Evolutionary conservation across 1,140 invertebrate genomes (phyloP).

Genomic region (Drosophila athabasca): DNA sequence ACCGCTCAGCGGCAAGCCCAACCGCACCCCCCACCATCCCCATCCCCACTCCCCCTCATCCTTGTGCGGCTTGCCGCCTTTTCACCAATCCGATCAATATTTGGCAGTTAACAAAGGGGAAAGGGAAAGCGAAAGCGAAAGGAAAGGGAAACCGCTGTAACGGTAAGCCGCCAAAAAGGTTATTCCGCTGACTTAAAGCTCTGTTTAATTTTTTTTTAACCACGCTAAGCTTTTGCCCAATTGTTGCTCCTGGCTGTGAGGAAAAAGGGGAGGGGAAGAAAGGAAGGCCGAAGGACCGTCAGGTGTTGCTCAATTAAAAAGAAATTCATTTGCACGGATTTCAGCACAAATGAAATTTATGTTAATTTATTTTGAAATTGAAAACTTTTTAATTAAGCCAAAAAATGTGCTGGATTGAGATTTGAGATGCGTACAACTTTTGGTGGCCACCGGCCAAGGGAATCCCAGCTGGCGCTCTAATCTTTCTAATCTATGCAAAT

Average conservation of each 20-base stretch:
- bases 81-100: constrained; percentile 70
- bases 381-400: constrained; percentile 78
- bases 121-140: not conserved
- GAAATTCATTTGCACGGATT: constrained; percentile 62
- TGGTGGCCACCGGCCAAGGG: constrained; percentile 5
- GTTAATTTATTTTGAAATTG: constrained; percentile 63
- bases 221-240: constrained; percentile 37
- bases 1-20: not conserved
- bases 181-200: constrained; percentile 31
- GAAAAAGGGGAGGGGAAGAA: not conserved
- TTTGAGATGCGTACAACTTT: constrained; percentile 34
- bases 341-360: constrained; percentile 67
- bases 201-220: constrained; percentile 2
- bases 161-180: constrained; percentile 17
- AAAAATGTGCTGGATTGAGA: constrained; percentile 5
- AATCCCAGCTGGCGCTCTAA: constrained; percentile 23
- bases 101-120: constrained; percentile 51
- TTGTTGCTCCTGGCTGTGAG: constrained; percentile 33
- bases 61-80: constrained; percentile 30
- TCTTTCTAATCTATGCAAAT: constrained; percentile 73
- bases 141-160: not conserved
- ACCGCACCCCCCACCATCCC: not conserved
- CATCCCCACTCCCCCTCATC: not conserved
- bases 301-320: constrained; percentile 61
- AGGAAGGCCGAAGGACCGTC: constrained; percentile 2